Evolutionary conservation across 1,140 invertebrate species (phyloP), one percentile per base, ranked within the genome.

Genomic region (Tetraneura akinire): DNA sequence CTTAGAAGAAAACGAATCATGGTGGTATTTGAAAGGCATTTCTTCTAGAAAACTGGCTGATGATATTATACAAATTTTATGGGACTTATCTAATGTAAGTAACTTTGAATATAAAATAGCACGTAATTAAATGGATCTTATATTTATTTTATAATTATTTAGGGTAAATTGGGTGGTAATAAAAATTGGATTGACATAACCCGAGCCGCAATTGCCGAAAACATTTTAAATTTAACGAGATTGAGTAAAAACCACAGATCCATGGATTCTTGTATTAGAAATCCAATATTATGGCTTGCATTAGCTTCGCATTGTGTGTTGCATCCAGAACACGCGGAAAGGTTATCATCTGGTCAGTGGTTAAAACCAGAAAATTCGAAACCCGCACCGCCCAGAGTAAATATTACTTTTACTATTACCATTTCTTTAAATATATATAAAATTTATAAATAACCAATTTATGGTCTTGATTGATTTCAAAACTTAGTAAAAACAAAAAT

Each of bases 241-340:
- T 85, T 98, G 26, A 89, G 90, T 81, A 94, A 96, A 83, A 87
- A 88, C 53, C 90, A 91, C 73, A 89, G 95, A 80, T 87, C 88
- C 26, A 92, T 94, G 0, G 86, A 89, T 49, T 88, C 91, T 80
- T 97, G 95, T 86, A 88, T 97, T 49, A 89, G 90, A 82, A 92
- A 91, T 66, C 92, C 95, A 3, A 92, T 92, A 21, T 86, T 98
- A 11, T 99, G 97, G 97, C 85, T 98, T 66, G 93, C 96, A 0
- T 86, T 99, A 42, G 94, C 96, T 45, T 94, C 97, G 0, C 88
- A 99, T 0, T 97, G 96, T 87, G 94, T 98, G 4, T 87, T 97
- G 37, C 93, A 97, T 83, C 91, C 92, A 49, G 94, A 97, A 82
- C 95, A 98, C 85, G 94, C 96, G 0, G 95, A 97, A 83, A 89